A percentile compares a stretch with the other conserved stretches of the same genome.
phyloP scores from a whole-genome alignment of 2,797 vertebrate genomes.

The Rhabdophis nuchalis region DNA sequence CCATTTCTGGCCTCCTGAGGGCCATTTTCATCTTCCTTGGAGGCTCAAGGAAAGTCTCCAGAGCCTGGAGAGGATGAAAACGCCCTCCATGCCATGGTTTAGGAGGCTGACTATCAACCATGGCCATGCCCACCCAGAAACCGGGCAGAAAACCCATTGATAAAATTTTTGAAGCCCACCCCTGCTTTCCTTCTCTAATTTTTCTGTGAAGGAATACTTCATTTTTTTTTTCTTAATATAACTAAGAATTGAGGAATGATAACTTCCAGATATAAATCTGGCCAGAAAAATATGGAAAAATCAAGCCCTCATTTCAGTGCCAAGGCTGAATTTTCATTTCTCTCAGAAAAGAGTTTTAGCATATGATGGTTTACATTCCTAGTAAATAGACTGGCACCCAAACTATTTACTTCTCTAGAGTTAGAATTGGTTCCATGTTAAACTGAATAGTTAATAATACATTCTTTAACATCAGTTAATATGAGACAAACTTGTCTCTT shows the following conservation, averaged over 20 bases:
- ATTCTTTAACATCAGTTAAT: background rate
- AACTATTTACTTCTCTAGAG: background rate
- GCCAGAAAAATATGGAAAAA: background rate
- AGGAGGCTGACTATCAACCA: too few species aligned
- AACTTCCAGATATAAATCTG: background rate
- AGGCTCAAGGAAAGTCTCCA: too few species aligned
- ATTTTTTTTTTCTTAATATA: background rate
- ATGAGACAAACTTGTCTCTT: background rate
- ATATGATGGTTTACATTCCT: background rate
- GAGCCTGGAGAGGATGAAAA: too few species aligned
- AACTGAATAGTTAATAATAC: background rate
- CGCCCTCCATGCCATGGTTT: too few species aligned
- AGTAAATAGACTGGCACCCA: background rate
- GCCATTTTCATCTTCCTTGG: too few species aligned
- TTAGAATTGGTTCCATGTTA: background rate
- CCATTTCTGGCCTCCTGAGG: too few species aligned
- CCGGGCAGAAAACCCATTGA: too few species aligned
- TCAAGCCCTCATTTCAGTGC: background rate
- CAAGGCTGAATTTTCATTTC: background rate
- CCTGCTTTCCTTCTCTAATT: background rate
- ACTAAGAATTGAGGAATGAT: background rate
- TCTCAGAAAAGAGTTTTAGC: background rate
- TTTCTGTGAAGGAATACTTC: background rate
- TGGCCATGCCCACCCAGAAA: too few species aligned
- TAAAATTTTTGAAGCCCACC: too few species aligned